These are phyloP conservation scores for Pachypanchax playfairii DNA, from an alignment of 2,113 vertebrate genomes.

Conservation along the genomic window DNA sequence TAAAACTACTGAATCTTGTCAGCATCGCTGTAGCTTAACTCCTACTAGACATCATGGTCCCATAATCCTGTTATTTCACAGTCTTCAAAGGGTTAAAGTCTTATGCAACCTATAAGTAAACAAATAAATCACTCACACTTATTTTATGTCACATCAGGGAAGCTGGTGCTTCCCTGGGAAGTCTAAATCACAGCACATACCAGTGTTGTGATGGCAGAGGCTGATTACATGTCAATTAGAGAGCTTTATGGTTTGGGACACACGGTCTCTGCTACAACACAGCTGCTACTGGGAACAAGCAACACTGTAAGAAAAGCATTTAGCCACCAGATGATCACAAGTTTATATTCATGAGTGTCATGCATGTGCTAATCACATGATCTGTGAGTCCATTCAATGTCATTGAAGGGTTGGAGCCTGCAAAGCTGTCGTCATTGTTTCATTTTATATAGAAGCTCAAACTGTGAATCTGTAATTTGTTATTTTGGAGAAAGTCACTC, in stretches of 20 bases:
- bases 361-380: constrained; percentile 4
- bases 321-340: not conserved
- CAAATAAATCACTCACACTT: not conserved
- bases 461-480: no score
- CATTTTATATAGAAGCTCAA: not conserved
- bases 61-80: no score
- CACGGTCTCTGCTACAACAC: constrained; percentile 1
- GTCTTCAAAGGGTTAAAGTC: no score
- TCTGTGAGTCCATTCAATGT: not conserved
- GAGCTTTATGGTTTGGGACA: constrained; percentile 37
- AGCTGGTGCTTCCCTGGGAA: constrained; percentile 7
- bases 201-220: constrained; percentile 23
- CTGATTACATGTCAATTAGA: constrained; percentile 30
- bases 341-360: not conserved
- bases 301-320: not conserved
- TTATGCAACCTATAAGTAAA: not conserved
- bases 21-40: no score
- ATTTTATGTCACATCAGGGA: not conserved
- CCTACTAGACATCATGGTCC: no score
- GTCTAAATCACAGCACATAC: constrained; percentile 42
- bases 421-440: not conserved
- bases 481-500: no score
- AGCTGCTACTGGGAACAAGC: constrained; percentile 26
- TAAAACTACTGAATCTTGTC: no score
- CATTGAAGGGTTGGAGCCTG: not conserved